A percentile compares a stretch with the other conserved stretches of the same genome.
Evolutionary conservation across 2,113 vertebrate genomes (phyloP).

Genomic region (Labeo rohita): DNA sequence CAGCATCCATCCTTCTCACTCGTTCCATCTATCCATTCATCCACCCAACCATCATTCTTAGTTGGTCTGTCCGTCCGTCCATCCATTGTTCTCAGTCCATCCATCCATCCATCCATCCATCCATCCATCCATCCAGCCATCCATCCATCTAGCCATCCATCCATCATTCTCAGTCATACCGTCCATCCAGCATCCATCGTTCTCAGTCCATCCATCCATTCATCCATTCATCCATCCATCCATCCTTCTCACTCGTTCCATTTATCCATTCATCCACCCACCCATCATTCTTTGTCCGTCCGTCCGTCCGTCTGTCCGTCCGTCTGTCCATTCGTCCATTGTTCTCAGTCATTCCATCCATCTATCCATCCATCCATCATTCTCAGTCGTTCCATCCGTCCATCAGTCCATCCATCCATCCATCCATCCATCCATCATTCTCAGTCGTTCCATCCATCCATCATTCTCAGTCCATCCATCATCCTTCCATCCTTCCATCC

Average conservation of each 20-base stretch:
- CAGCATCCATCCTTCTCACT: background rate
- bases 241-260: background rate
- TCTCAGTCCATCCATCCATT: background rate
- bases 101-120: background rate
- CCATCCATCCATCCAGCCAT: too few relatives aligned
- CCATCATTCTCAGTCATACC: background rate
- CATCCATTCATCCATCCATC: background rate
- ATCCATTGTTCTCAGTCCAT: background rate
- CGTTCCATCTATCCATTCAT: background rate
- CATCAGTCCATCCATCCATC: fast-evolving
- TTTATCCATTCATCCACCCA: background rate
- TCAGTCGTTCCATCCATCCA: background rate
- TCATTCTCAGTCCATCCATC: too few relatives aligned
- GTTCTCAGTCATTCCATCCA: background rate
- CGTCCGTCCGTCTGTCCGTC: background rate
- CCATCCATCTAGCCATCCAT: background rate
- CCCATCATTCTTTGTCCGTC: background rate
- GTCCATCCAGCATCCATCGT: background rate
- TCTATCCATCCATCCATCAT: background rate
- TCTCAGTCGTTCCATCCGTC: background rate
- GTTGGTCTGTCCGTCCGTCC: background rate
- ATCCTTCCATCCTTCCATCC: background rate
- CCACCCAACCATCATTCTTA: background rate
- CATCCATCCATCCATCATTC: background rate
- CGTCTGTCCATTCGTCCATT: background rate